Conservation (phyloP, 2,888 invertebrate genomes). For the Dastarcus helophoroides region DNA sequence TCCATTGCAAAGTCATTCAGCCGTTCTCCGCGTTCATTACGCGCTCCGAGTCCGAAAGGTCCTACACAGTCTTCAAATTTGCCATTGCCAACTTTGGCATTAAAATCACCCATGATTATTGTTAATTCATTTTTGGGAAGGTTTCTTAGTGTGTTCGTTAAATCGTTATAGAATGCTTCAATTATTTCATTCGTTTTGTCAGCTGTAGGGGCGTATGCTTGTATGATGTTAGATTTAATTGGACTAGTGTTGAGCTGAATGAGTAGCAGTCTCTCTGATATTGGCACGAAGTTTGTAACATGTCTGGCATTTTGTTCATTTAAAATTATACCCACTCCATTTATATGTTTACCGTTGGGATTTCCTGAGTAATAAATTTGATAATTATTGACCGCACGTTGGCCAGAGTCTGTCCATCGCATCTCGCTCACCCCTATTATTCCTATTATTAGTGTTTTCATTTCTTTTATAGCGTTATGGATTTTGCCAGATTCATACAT, state of each 20-base stretch:
- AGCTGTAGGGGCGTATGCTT: slow-evolving; percentile 13
- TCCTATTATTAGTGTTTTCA: too few relatives aligned
- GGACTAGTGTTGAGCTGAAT: slow-evolving; percentile 7
- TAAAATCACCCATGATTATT: slow-evolving; percentile 9
- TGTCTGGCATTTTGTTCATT: too few relatives aligned
- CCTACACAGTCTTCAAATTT: slow-evolving; percentile 6
- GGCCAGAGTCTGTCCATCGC: too few relatives aligned
- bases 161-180: slow-evolving; percentile 8
- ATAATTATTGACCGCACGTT: too few relatives aligned
- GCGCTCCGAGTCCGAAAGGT: slow-evolving; percentile 1
- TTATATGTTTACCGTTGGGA: too few relatives aligned
- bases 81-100: slow-evolving; percentile 9
- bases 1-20: slow-evolving; percentile 14
- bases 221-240: slow-evolving; percentile 7
- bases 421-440: too few relatives aligned
- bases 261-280: slow-evolving; percentile 10
- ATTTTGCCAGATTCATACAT: too few relatives aligned
- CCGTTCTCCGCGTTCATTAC: slow-evolving; percentile 7
- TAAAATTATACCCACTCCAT: too few relatives aligned
- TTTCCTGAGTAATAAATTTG: too few relatives aligned
- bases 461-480: too few relatives aligned
- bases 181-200: slow-evolving; percentile 9
- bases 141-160: slow-evolving; percentile 3
- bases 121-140: slow-evolving; percentile 1
- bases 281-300: slow-evolving; percentile 7